These are phyloP conservation scores for Struthidea cinerea DNA, from an alignment of 2,113 vertebrate genomes.

Conservation along the genomic window DNA sequence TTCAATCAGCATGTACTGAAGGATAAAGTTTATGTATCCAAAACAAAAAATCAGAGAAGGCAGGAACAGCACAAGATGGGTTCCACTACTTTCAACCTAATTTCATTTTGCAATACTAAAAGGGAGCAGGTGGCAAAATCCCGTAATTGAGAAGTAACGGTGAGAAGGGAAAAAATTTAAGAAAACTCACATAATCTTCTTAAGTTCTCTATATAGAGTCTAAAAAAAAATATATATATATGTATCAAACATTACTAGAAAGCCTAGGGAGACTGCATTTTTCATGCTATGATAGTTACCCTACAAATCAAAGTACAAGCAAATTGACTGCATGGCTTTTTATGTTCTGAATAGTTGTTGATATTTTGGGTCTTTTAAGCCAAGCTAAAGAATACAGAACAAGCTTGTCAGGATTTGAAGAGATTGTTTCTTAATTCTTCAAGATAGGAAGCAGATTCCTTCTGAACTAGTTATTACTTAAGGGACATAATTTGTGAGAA, in stretches of 20 bases:
- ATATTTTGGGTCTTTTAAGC: background rate
- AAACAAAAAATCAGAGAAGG: background rate
- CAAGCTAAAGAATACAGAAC: background rate
- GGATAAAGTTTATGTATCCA: background rate
- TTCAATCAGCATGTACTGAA: background rate
- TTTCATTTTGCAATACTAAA: background rate
- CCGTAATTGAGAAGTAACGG: background rate
- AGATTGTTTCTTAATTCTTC: background rate
- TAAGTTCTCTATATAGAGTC: background rate
- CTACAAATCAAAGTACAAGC: background rate
- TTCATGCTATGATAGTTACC: background rate
- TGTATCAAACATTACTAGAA: background rate
- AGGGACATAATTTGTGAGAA: background rate
- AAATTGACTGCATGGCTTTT: background rate
- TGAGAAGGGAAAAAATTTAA: background rate
- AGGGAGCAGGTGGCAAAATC: rapidly evolving
- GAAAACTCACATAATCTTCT: background rate
- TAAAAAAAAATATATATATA: background rate
- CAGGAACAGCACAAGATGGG: background rate
- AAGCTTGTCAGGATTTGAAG: background rate
- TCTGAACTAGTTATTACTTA: background rate
- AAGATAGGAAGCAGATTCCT: background rate
- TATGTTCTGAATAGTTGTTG: background rate
- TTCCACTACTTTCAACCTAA: background rate
- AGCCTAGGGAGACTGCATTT: background rate